phyloP scores from a whole-genome alignment of 92 coral and sea anemone species.

The Bergia sp. region DNA sequence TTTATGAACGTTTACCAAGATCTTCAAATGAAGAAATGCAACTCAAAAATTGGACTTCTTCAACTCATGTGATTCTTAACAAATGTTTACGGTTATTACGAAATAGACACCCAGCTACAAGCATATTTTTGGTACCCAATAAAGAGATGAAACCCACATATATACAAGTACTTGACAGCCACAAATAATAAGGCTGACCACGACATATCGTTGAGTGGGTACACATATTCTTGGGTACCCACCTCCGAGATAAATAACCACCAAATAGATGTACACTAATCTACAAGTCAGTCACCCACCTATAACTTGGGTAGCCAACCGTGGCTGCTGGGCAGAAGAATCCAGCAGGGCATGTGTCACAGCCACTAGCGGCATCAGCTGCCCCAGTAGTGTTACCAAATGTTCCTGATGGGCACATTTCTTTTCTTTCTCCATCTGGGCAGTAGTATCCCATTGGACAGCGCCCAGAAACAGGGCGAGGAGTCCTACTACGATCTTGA shows the following conservation, averaged over 20 bases:
- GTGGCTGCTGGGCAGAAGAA: constrained; percentile 90
- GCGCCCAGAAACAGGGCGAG: constrained; percentile 79
- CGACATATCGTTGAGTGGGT: no score
- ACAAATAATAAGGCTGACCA: neutral
- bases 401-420: constrained; percentile 90
- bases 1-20: no score
- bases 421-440: constrained; percentile 73
- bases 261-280: neutral
- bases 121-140: neutral
- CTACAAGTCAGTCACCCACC: constrained; percentile 49
- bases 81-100: neutral
- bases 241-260: neutral
- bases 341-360: constrained; percentile 91
- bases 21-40: no score
- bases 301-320: constrained; percentile 79
- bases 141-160: neutral
- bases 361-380: constrained; percentile 70
- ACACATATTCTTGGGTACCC: neutral
- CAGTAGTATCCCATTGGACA: constrained; percentile 90
- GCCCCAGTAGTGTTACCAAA: constrained; percentile 95
- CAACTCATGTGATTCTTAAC: neutral
- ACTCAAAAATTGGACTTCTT: no score
- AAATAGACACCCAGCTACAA: neutral
- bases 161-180: neutral
- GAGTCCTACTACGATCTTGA: constrained; percentile 78